Conservation (phyloP, 1,140 invertebrate genomes). For the Drosophila dunni region DNA sequence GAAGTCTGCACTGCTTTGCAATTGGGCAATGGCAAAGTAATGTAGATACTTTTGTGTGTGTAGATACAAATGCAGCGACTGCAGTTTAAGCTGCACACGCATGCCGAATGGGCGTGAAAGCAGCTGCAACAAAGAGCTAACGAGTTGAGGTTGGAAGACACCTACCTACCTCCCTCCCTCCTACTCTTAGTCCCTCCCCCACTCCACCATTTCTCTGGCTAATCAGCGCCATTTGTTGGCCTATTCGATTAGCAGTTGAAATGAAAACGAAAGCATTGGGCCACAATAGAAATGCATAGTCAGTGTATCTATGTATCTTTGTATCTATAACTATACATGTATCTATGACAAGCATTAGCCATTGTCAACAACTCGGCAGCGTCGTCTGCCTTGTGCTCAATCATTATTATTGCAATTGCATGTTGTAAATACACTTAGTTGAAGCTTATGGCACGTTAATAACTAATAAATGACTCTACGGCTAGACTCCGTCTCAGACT, state of each 20-base stretch:
- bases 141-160: background rate
- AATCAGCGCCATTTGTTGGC: conserved; percentile 53
- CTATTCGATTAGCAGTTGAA: conserved; percentile 48
- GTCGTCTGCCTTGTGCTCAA: conserved; percentile 76
- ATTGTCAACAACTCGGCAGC: conserved; percentile 68
- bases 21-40: conserved; percentile 5
- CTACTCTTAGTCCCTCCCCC: background rate
- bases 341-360: conserved; percentile 32
- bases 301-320: conserved; percentile 21
- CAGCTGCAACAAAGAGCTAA: conserved; percentile 32
- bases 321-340: conserved; percentile 4
- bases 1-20: background rate
- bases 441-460: conserved; percentile 44
- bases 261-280: conserved; percentile 56
- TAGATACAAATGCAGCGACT: background rate
- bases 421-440: conserved; percentile 49
- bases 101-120: conserved; percentile 44
- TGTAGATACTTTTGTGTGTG: background rate
- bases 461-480: conserved; percentile 53
- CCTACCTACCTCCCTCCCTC: background rate
- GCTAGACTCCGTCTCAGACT: conserved; percentile 30
- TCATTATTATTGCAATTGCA: conserved; percentile 54
- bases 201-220: conserved; percentile 10
- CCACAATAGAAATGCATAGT: conserved; percentile 75
- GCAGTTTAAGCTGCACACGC: conserved; percentile 26